Conservation (phyloP, 2,113 vertebrate species). For the Andinoacara biseriatus region DNA sequence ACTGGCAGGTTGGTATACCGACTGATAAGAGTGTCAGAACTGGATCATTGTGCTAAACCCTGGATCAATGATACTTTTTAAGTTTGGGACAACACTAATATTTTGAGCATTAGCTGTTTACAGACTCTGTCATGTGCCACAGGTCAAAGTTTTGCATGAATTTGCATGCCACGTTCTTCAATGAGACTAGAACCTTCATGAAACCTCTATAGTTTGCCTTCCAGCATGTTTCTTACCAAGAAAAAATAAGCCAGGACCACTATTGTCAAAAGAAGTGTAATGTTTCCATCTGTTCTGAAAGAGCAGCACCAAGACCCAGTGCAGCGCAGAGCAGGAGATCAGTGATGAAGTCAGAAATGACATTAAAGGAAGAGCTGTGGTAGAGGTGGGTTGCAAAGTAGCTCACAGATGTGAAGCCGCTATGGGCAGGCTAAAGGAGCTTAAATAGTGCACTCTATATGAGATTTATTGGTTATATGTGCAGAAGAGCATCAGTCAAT, state of each 20-base stretch:
- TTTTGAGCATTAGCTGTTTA: too few relatives aligned
- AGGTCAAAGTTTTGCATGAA: not conserved
- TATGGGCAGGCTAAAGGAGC: not conserved
- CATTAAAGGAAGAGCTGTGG: not conserved
- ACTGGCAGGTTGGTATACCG: slow-evolving; percentile 79
- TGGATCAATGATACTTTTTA: too few relatives aligned
- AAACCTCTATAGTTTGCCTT: not conserved
- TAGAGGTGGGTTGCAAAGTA: not conserved
- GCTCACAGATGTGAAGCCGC: not conserved
- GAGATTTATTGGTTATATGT: not conserved
- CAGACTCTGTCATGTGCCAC: not conserved
- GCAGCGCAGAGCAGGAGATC: too few relatives aligned
- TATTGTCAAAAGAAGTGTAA: not conserved
- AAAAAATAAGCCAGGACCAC: not conserved
- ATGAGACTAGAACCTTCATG: not conserved
- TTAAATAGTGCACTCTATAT: not conserved
- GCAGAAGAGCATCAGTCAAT: too few relatives aligned
- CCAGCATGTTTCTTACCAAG: not conserved
- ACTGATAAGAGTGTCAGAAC: not conserved
- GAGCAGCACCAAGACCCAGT: not conserved
- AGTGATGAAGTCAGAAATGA: not conserved
- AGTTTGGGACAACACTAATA: not conserved
- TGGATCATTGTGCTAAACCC: too few relatives aligned
- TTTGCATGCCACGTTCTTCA: not conserved
- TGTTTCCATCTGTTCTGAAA: not conserved